A percentile compares a stretch with the other conserved stretches of the same genome.
Evolutionary conservation across 1,140 invertebrate genomes (phyloP).

Genomic region (Caenorhabditis inopinata): DNA sequence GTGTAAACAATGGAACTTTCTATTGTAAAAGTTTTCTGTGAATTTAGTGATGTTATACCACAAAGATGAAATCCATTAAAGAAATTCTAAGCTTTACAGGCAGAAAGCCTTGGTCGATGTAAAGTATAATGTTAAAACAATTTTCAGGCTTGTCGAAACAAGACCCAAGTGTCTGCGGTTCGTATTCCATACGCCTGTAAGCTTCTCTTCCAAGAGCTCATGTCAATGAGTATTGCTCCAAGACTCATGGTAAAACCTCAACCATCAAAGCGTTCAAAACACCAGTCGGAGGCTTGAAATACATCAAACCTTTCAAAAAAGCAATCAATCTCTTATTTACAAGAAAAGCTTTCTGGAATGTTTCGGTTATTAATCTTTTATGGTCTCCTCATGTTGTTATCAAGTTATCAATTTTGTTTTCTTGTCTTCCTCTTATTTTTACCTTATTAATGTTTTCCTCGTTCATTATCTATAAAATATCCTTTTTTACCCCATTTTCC

Average conservation of each 20-base stretch:
- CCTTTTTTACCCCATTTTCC: too few species aligned
- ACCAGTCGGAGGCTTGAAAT: not conserved
- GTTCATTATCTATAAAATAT: too few species aligned
- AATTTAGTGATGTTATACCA: too few species aligned
- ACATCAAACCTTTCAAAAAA: too few species aligned
- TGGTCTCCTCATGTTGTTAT: slow-evolving; percentile 20
- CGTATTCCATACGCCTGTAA: slow-evolving; percentile 93
- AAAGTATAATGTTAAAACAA: not conserved
- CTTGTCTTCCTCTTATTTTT: not conserved
- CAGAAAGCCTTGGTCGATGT: too few species aligned
- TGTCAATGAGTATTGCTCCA: slow-evolving; percentile 98
- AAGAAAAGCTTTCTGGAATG: not conserved
- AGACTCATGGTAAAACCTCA: slow-evolving; percentile 75
- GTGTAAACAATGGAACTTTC: not conserved
- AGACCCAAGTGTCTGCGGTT: slow-evolving; percentile 80
- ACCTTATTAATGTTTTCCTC: slow-evolving; percentile 1
- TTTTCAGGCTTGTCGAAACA: slow-evolving; percentile 63
- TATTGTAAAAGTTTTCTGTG: too few species aligned
- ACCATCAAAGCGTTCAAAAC: slow-evolving; percentile 54
- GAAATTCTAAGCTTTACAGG: too few species aligned
- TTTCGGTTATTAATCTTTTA: not conserved
- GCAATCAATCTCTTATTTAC: not conserved
- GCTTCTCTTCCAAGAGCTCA: slow-evolving; percentile 94
- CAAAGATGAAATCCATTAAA: too few species aligned
- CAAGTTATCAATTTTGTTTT: not conserved